A percentile compares a stretch with the other conserved stretches of the same genome.
Conservation (phyloP, 2,797 vertebrate genomes). For the Podargus strigoides region DNA sequence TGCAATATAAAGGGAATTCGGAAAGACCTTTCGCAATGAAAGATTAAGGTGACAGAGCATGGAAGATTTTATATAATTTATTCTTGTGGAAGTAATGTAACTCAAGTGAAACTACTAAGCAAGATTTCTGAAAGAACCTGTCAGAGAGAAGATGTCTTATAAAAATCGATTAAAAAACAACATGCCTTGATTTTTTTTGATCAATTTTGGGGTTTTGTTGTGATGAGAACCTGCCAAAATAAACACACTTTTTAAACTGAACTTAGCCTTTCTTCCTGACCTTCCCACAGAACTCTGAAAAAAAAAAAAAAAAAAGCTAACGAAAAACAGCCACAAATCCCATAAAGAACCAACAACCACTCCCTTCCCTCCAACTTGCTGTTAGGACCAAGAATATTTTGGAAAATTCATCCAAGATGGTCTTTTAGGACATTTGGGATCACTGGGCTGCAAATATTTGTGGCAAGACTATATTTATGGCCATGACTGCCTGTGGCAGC, state of each 20-base stretch:
- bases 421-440: neutral
- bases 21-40: neutral
- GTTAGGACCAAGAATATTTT: neutral
- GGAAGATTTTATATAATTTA: neutral
- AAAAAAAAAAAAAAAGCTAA: too few relatives aligned
- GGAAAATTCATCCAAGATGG: neutral
- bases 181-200: neutral
- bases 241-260: neutral
- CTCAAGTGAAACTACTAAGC: neutral
- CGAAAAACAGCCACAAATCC: neutral
- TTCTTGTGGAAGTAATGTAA: neutral
- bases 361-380: neutral
- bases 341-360: neutral
- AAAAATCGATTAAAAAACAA: neutral
- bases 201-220: fast-evolving
- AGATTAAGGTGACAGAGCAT: neutral
- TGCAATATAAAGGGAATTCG: neutral
- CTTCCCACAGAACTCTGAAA: neutral
- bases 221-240: neutral
- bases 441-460: neutral
- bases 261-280: neutral
- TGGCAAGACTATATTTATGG: fast-evolving
- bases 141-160: neutral
- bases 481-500: neutral
- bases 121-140: neutral